Base-by-base conservation (phyloP, 2,113 vertebrate genomes). In the Myrmophylax atrothorax region DNA sequence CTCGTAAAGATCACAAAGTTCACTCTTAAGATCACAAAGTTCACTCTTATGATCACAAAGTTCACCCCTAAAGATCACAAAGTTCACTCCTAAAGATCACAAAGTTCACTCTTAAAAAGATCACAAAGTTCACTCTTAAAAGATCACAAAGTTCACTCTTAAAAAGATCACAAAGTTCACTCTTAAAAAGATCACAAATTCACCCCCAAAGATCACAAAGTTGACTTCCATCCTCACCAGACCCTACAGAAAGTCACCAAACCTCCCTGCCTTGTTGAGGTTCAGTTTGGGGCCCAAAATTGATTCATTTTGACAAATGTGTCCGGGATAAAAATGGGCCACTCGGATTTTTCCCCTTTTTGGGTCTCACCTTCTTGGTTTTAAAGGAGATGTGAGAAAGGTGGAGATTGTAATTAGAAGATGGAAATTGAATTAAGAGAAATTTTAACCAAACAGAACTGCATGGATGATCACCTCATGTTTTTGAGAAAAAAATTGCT, bases 241-340 rank as follows among this genome's bases (percentile, higher is more conserved):
- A 24, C 20, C 18, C 37, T 69, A 22, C 1, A 35, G 53, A 44
- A 7, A 40, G n/a, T 7, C 70, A 38, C 10, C 47, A 58, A 31
- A 66, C 19, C 67, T 82, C 47, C 23, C 28, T 23, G 2, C 0
- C 15, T 10, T 10, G 10, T 0, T 58, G 28, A 33, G 47, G 9
- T 6, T 68, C 55, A 17, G 33, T 38, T 3, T 37, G 29, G 42
- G 12, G 23, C 37, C 62, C 75, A 37, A 52, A 83, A 76, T 3
- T n/a, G 10, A 64, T 69, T 16, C 0, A 12, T 31, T 62, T 40
- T 35, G 8, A 42, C 18, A 50, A 28, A 26, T 31, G 37, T 4
- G 24, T 62, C 49, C 47, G 37, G 37, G 24, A 75, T 35, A n/a
- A 79, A 83, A 79, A 24, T 5, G 10, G 12, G 19, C 7, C 14